Evolutionary conservation across 2,797 vertebrate species (phyloP), one percentile per base, ranked within the genome.

Genomic region (Tamandua tetradactyla): DNA sequence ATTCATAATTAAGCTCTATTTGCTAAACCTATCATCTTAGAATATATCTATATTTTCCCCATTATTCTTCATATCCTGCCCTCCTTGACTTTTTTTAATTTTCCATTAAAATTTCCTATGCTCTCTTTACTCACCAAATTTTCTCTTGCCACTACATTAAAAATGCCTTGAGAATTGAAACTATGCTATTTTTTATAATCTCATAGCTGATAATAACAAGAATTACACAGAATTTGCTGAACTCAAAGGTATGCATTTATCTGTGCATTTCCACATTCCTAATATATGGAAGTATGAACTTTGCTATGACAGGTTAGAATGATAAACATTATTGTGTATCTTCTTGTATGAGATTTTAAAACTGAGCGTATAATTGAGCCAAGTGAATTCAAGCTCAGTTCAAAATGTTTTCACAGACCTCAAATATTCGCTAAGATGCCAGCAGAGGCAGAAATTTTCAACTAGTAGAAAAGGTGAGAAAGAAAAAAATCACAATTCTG

Each of bases 1-100:
- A 78, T 92, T 92, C 44, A 87, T 85, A 95, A 90, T 85, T 69
- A 92, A 87, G 12, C 10, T 37, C 37, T 89, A 74, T 74, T 64
- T 85, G 32, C 42, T 93, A 87, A 93, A 40, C 42, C 3, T 5
- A 49, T 90, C 81, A 49, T 81, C 7, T 89, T 83, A 92, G 69
- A 76, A 82, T 35, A 81, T 76, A 87, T 74, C 25, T 49, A 47
- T 20, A 7, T 40, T 93, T 95, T 93, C 30, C 32, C 42, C n/a
- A 30, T 74, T 72, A 66, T 80, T 88, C 27, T 40, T 94, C 35
- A 20, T n/a, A 5, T 68, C 49, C 52, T 71, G 5, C 18, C 27
- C 20, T 85, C 55, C 42, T 44, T 89, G 55, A 75, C 17, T n/a
- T 91, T 40, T 85, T 35, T 89, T 74, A 91, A 84, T 75, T 69